Evolutionary conservation across 2,888 invertebrate species (phyloP).

Genomic region (Drosophila mulleri): DNA sequence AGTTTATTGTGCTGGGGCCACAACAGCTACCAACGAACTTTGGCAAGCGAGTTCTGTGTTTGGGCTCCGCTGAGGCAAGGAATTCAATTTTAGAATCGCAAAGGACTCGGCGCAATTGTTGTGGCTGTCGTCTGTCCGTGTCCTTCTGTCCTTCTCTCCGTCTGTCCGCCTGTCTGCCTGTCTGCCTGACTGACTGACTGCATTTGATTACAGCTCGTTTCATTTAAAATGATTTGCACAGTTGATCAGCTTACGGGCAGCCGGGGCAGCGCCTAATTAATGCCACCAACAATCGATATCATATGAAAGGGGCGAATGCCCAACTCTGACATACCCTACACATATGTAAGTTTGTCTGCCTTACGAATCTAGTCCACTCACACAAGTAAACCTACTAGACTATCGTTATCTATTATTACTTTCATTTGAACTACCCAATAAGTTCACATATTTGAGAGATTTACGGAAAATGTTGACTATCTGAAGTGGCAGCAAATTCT

Average conservation of each 20-base stretch:
- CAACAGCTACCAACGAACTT: slow-evolving; percentile 57
- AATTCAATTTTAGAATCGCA: slow-evolving; percentile 78
- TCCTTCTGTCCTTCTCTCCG: not conserved
- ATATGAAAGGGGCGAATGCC: not conserved
- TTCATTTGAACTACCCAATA: not conserved
- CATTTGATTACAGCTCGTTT: slow-evolving; percentile 65
- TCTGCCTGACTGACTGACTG: slow-evolving; percentile 33
- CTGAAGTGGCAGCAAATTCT: not conserved
- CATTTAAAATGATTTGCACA: slow-evolving; percentile 55
- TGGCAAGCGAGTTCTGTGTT: slow-evolving; percentile 67
- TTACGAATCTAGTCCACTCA: not conserved
- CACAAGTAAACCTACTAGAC: not conserved
- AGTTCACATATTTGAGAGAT: not conserved
- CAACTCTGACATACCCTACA: not conserved
- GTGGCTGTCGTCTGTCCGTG: slow-evolving; percentile 32
- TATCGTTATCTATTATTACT: not conserved
- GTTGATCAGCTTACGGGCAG: slow-evolving; percentile 45
- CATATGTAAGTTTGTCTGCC: no score
- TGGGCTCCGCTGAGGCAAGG: slow-evolving; percentile 76
- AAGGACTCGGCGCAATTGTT: slow-evolving; percentile 54
- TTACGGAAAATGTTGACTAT: slow-evolving; percentile 1
- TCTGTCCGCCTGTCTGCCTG: slow-evolving; percentile 35
- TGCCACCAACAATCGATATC: slow-evolving; percentile 18
- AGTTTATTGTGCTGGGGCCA: slow-evolving; percentile 71
- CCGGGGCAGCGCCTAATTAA: slow-evolving; percentile 48